Base-by-base conservation (phyloP, 2,113 vertebrate species). In the Microcebus murinus region DNA sequence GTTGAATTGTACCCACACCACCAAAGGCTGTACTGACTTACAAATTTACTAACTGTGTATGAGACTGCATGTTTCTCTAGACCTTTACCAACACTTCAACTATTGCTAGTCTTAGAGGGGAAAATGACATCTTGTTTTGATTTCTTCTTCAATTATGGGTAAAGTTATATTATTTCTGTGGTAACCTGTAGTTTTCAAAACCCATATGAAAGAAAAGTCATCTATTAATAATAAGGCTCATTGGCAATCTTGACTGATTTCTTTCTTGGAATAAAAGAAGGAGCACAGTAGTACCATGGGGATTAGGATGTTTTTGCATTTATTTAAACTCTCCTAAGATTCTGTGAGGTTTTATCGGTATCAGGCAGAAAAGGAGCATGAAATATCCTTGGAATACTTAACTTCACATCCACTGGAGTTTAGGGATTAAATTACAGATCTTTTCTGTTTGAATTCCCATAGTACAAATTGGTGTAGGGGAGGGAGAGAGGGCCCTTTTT, bases 91-190 rank as follows among this genome's bases (percentile, higher is more conserved):
- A 45, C 63, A 96, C 29, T 67, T 96, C 73, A 59, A 57, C n/a
- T 89, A 27, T 85, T 97, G 61, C 31, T 91, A 42, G n/a, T 85
- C 48, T 95, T 86, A 42, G n/a, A 63, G 21, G 14, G 73, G 1
- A 71, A 45, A 55, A 57, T 45, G 23, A 34, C 92, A 85, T 27
- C 13, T 91, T 90, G 71, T 92, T 95, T 93, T 90, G 55, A 86
- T 90, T 94, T 74, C 42, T 67, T 82, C 59, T 92, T 91, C 39
- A 95, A 2, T 87, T 95, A 65, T 91, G 68, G 1, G 2, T 95
- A 34, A 91, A 61, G 17, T 87, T 96, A 59, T 95, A 36, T 94
- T 74, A 74, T 95, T 93, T 86, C 71, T 97, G 95, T 74, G 89
- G 88, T 86, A 91, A 85, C 50, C n/a, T 83, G 27, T 42, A 50